These are phyloP conservation scores for Thecocarcelia acutangulata DNA, from an alignment of 2,888 invertebrate genomes.

Conservation along the genomic window DNA sequence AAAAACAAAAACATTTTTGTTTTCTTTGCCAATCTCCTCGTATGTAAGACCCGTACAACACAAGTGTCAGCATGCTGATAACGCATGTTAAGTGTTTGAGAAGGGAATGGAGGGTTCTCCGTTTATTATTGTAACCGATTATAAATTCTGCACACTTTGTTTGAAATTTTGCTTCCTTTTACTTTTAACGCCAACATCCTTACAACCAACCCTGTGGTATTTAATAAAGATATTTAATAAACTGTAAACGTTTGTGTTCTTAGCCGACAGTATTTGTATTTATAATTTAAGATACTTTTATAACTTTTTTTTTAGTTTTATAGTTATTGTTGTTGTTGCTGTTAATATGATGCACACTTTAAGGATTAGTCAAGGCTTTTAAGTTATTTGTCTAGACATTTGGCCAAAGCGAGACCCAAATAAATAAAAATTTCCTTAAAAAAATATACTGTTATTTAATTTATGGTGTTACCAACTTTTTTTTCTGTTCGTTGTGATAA, in stretches of 20 bases:
- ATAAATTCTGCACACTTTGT: constrained; percentile 40
- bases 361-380: constrained; percentile 64
- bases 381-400: constrained; percentile 69
- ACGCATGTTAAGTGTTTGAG: constrained; percentile 4
- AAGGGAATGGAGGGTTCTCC: constrained; percentile 22
- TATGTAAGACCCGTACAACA: constrained; percentile 24
- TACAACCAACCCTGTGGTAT: constrained; percentile 27
- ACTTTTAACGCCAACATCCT: constrained; percentile 25
- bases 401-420: constrained; percentile 46
- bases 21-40: not conserved
- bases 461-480: not conserved
- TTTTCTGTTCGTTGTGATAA: constrained; percentile 44
- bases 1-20: no score
- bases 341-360: constrained; percentile 61
- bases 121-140: constrained; percentile 48
- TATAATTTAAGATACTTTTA: constrained; percentile 16
- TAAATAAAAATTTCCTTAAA: constrained; percentile 31
- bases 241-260: constrained; percentile 7
- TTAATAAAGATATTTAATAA: constrained; percentile 40
- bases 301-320: constrained; percentile 9
- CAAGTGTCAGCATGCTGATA: constrained; percentile 34
- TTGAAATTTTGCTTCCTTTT: not conserved
- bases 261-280: constrained; percentile 26
- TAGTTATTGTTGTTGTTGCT: constrained; percentile 30
- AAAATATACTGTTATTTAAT: not conserved